phyloP scores from a whole-genome alignment of 2,888 invertebrate species.

The Pocota personata region DNA sequence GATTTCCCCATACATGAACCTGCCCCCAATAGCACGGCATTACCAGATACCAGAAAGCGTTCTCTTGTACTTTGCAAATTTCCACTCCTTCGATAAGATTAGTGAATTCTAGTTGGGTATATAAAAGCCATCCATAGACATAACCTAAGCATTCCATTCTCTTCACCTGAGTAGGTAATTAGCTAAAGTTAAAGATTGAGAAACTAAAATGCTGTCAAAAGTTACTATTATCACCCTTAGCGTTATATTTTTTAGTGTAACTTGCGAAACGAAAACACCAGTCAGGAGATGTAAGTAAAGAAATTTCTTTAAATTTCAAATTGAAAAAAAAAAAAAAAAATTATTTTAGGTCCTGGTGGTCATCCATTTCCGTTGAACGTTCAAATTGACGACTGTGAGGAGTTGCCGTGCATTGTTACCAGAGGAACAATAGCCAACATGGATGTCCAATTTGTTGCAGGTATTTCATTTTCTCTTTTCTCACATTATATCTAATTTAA shows the following conservation, averaged over 20 bases:
- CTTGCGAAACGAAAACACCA: constrained; percentile 2
- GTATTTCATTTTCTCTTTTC: constrained; percentile 42
- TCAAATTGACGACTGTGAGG: constrained; percentile 76
- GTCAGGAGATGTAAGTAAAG: constrained; percentile 26
- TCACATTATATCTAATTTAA: background rate
- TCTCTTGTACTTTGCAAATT: background rate
- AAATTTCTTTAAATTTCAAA: background rate
- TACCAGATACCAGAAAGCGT: background rate
- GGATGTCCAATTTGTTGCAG: constrained; percentile 79
- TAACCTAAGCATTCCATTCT: background rate
- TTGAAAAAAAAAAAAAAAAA: background rate
- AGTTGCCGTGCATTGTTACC: constrained; percentile 77
- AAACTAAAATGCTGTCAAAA: constrained; percentile 13
- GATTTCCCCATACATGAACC: background rate
- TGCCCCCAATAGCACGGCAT: too few relatives aligned
- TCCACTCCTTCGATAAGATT: constrained; percentile 16
- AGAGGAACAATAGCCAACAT: constrained; percentile 76
- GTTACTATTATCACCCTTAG: background rate
- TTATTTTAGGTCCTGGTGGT: constrained; percentile 75
- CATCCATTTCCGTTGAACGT: constrained; percentile 76
- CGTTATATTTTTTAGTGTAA: background rate
- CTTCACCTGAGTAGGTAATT: background rate
- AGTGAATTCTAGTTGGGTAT: background rate
- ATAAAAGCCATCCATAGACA: constrained; percentile 19
- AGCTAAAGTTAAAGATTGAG: background rate